Base-by-base conservation (phyloP, 2,113 vertebrate genomes). In the Rutilus rutilus region DNA sequence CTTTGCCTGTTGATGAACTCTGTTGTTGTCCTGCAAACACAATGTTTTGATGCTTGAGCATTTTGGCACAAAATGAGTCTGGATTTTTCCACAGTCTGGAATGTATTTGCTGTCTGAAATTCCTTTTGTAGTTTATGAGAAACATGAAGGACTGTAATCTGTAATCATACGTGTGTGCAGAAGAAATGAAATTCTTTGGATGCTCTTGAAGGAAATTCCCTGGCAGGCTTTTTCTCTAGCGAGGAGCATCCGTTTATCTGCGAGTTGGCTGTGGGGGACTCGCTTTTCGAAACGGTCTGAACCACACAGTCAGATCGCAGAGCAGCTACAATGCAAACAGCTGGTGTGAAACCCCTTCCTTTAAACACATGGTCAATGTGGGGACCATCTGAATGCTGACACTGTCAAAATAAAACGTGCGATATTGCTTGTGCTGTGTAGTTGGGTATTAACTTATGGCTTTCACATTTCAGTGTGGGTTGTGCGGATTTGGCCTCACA, bases 161-260 rank as follows among this genome's bases (percentile, higher is more conserved):
- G 6, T 81, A 64, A 36, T 65, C 42, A 15, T 42, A 78, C n/a
- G 65, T 60, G 77, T 59, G 64, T 69, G 39, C 42, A 78, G 54
- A 21, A 50, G 59, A 87, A 86, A 69, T 83, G 2, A 78, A 82
- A 83, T 88, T 85, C 27, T 36, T 76, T 86, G 82, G 82, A 84
- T 69, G 25, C 57, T 65, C 65, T 80, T 87, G 69, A 83, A 75
- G 82, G 88, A 88, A 67, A 86, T 83, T 39, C 60, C 74, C 33
- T 50, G 78, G 87, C 78, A 67, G 39, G 75, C 30, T 82, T n/a
- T 59, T 30, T 59, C 30, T 75, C 12, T 19, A 59, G 50, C 50
- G 7, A 50, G 84, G 47, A 25, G 52, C 76, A 30, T 69, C 65
- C 52, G 52, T 73, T 78, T 15, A 60, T 71, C 60, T 81, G 71